phyloP scores from a whole-genome alignment of 2,888 invertebrate genomes.

The Oxystoma pomonae region DNA sequence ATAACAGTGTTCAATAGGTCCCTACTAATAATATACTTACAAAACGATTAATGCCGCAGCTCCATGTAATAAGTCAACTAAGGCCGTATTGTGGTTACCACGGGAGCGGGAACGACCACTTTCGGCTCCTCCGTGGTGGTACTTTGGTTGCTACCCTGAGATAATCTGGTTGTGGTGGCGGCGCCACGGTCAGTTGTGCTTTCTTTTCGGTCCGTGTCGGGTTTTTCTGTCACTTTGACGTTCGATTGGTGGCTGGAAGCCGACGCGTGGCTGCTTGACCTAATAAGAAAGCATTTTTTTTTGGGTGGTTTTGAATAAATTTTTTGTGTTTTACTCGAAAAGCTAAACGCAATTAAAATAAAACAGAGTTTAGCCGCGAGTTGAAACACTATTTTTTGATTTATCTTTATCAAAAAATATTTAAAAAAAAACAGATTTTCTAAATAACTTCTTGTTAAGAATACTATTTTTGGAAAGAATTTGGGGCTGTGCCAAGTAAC shows the following conservation, averaged over 20 bases:
- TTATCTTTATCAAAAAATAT: too few species aligned
- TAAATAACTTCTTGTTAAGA: too few species aligned
- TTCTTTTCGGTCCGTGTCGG: constrained; percentile 9
- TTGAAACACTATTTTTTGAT: too few species aligned
- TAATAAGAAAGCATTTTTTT: background rate
- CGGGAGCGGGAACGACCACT: background rate
- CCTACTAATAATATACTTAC: background rate
- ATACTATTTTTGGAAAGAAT: too few species aligned
- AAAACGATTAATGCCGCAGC: too few species aligned
- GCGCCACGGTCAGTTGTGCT: background rate
- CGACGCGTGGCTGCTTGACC: constrained; percentile 56
- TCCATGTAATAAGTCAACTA: background rate
- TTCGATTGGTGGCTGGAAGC: constrained; percentile 30
- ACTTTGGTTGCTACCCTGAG: background rate
- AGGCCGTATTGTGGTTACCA: background rate
- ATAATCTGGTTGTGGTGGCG: background rate
- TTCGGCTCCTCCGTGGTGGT: background rate
- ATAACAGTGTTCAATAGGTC: too few species aligned
- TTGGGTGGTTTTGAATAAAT: background rate
- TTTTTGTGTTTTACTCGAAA: too few species aligned
- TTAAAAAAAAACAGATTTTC: too few species aligned
- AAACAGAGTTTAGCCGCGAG: too few species aligned
- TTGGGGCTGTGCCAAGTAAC: too few species aligned
- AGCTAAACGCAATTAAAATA: too few species aligned
- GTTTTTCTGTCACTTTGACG: constrained; percentile 13